Base-by-base conservation (phyloP, 2,113 vertebrate genomes). In the Stigmatopora nigra region DNA sequence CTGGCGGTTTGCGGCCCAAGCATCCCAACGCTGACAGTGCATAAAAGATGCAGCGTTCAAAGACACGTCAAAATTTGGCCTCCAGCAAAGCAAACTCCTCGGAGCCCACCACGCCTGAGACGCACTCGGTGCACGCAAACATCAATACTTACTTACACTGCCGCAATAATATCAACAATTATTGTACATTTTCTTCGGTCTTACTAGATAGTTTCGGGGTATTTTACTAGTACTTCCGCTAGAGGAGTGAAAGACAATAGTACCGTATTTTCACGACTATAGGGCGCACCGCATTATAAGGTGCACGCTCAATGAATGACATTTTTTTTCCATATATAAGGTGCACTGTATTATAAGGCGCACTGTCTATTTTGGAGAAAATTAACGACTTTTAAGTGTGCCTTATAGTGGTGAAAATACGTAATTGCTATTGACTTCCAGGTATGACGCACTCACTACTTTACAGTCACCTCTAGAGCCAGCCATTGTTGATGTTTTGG, bases 21-120 rank as follows among this genome's bases (percentile, higher is more conserved):
- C 78, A 86, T 84, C 75, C 77, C 68, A 67, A 80, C 79, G 83
- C 79, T 83, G 83, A 84, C 81, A 74, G 57, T 64, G 77, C 82
- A 89, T 89, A 82, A 89, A 88, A 89, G 85, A 90, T 84, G 82
- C 72, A 83, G 62, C 61, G 70, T 60, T 82, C 78, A 81, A 78
- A 82, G 72, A 76, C 73, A 45, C 70, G 73, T 70, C 81, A 80
- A 80, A 77, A 78, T 82, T 75, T 80, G 5, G 82, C 83, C 85
- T 77, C 55, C 10, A 84, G 84, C 78, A 15, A 77, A 81, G 58
- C 53, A 73, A 56, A 57, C 79, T 82, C 64, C 63, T 52, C 22
- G n/a, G 48, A 80, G 76, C 64, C 76, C 74, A 84, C 74, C 72
- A 70, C 48, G 52, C 35, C 22, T 20, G 31, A 5, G 15, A 71